Base-by-base conservation (phyloP, 2,797 vertebrate genomes). In the Arremon brunneinucha region DNA sequence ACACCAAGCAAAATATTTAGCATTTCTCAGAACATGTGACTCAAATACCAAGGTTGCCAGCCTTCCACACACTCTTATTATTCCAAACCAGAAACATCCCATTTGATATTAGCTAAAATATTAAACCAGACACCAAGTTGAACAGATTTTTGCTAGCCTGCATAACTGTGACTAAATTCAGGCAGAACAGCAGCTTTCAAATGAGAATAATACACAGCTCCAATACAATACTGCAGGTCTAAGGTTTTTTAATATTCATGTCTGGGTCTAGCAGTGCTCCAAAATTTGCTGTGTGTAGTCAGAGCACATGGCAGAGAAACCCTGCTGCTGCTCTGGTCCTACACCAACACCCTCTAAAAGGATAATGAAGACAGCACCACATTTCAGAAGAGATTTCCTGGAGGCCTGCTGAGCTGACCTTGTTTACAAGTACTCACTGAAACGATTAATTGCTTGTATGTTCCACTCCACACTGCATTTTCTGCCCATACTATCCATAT, bases 291-390 rank as follows among this genome's bases (percentile, higher is more conserved):
- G 11, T 10, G 18, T 6, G 8, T 8, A 72, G 53, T 74, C 64
- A 78, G 55, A 77, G 19, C 37, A 34, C 34, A 68, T 0, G 1
- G 56, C 46, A 87, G 34, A 87, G 34, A 92, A 89, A 90, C 24
- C 82, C 59, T 88, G 76, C 63, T 72, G 69, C 62, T 86, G 50
- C 11, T 63, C 79, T 92, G 57, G 52, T 97, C 35, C 43, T 82
- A n/a, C n/a, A 89, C 26, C 72, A 91, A 95, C 50, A 24, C 37
- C 49, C 30, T 89, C 72, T 64, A 43, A 59, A 87, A 81, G 69
- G 55, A 69, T 92, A 90, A 80, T 76, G 49, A 82, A 95, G 62
- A 94, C 63, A 87, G 77, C 83, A 95, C 85, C 82, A 77, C 74
- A 87, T 90, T 95, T 92, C 92, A 79, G 68, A 78, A 50, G 69